Percentiles rank a stretch among this genome's conserved stretches.
phyloP scores from a whole-genome alignment of 2,888 invertebrate species.

The Tyria jacobaeae region DNA sequence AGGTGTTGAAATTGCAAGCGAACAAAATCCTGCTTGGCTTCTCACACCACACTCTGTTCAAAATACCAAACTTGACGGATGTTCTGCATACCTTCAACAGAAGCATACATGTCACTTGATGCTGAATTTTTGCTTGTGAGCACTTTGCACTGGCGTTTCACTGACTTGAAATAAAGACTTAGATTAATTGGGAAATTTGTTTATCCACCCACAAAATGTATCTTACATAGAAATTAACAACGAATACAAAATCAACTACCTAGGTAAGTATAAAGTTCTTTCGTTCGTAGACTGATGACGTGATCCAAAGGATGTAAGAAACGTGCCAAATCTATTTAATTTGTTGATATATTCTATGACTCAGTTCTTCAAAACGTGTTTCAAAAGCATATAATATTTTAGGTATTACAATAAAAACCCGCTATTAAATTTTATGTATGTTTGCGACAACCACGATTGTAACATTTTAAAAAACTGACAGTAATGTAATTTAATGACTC shows the following conservation, averaged over 20 bases:
- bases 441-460: not conserved
- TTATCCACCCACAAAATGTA: no score
- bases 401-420: not conserved
- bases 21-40: not conserved
- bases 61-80: no score
- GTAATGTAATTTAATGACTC: no score
- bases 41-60: not conserved
- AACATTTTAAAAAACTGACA: not conserved
- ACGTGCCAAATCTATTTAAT: conserved; percentile 56
- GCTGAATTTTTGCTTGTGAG: no score
- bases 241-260: not conserved
- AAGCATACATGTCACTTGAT: not conserved
- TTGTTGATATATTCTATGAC: conserved; percentile 12
- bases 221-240: no score
- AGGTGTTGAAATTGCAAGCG: not conserved
- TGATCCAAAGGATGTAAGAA: conserved; percentile 8
- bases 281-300: conserved; percentile 40
- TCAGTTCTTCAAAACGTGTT: conserved; percentile 1
- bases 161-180: no score
- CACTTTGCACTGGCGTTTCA: no score
- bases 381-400: no score
- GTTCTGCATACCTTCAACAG: not conserved
- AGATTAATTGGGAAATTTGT: no score
- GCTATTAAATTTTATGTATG: not conserved
- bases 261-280: conserved; percentile 39